These are phyloP conservation scores for Phalacrocorax aristotelis DNA, from an alignment of 2,113 vertebrate genomes.

Conservation along the genomic window DNA sequence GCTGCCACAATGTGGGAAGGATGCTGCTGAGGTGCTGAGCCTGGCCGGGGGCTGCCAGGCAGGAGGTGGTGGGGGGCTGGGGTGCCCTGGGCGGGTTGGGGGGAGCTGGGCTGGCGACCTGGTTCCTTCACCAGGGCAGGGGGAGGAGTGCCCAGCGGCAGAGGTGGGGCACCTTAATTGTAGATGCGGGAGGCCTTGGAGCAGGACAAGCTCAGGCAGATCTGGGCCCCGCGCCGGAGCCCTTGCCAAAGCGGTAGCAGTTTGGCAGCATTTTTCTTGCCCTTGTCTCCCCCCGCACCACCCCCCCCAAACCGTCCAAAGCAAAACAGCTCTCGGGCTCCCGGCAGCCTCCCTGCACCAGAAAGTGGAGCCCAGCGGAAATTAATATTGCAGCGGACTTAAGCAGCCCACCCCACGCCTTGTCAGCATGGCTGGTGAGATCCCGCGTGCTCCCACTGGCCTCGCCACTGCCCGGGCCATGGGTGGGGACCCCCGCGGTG, in stretches of 20 bases:
- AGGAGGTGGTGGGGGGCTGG: fast-evolving
- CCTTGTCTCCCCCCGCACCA: slow-evolving; percentile 17
- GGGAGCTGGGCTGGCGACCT: neutral
- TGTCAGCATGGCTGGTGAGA: fast-evolving
- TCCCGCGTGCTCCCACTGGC: fast-evolving
- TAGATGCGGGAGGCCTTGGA: slow-evolving; percentile 53
- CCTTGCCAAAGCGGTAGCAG: slow-evolving; percentile 62
- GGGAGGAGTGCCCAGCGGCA: slow-evolving; percentile 48
- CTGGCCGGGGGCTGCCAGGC: neutral
- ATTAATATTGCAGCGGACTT: slow-evolving; percentile 20
- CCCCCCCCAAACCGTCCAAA: neutral
- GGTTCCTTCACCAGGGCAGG: slow-evolving; percentile 49
- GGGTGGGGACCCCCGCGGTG: neutral
- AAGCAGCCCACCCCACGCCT: slow-evolving; percentile 16
- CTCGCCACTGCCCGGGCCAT: fast-evolving
- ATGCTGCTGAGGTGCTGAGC: fast-evolving
- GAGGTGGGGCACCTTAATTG: slow-evolving; percentile 60
- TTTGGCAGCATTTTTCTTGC: slow-evolving; percentile 72
- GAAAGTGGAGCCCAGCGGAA: slow-evolving; percentile 49
- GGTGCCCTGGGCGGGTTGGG: neutral
- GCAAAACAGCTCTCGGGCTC: slow-evolving; percentile 53
- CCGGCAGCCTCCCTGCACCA: neutral
- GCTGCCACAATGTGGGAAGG: neutral
- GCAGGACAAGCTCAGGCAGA: slow-evolving; percentile 67
- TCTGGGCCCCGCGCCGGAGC: slow-evolving; percentile 38